Evolutionary conservation across 2,888 invertebrate species (phyloP), one percentile per base, ranked within the genome.

Genomic region (Stegana nigrithorax): DNA sequence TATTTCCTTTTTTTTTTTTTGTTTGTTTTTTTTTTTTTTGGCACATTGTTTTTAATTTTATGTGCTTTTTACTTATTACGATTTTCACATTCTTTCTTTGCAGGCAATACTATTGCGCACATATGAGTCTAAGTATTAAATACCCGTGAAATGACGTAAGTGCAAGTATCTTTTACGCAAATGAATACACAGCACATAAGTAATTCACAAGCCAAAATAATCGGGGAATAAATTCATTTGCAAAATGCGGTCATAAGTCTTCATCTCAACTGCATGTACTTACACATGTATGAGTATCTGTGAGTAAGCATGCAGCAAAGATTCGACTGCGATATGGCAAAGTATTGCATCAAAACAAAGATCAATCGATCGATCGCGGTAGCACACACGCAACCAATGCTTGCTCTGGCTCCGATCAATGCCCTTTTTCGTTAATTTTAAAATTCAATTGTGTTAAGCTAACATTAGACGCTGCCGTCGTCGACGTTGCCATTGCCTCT

Each of bases 381-480:
- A n/a, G n/a, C n/a, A n/a, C n/a, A n/a, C n/a, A n/a, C n/a, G n/a
- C n/a, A n/a, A n/a, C n/a, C n/a, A n/a, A n/a, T n/a, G n/a, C n/a
- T n/a, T n/a, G n/a, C n/a, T n/a, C n/a, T n/a, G 12, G 47, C 12
- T 53, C 36, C 63, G 65, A 71, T 70, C 71, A 68, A 68, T 75
- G 76, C 71, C 75, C 75, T 72, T 75, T 71, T 63, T 51, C 29
- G 51, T 51, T 55, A 55, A 32, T 55, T 36, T 55, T 55, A 55
- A 32, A 50, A 50, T 26, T 36, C 53, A 55, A 55, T 32, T 55
- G 32, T 55, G 21, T 21, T n/a, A n/a, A n/a, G n/a, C n/a, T n/a
- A n/a, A n/a, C n/a, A n/a, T n/a, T n/a, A n/a, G n/a, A n/a, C n/a
- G n/a, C n/a, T n/a, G n/a, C n/a, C n/a, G n/a, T n/a, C n/a, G n/a